A percentile compares a stretch with the other conserved stretches of the same genome.
Evolutionary conservation across 2,113 vertebrate genomes (phyloP).

Genomic region (Pristiophorus japonicus): DNA sequence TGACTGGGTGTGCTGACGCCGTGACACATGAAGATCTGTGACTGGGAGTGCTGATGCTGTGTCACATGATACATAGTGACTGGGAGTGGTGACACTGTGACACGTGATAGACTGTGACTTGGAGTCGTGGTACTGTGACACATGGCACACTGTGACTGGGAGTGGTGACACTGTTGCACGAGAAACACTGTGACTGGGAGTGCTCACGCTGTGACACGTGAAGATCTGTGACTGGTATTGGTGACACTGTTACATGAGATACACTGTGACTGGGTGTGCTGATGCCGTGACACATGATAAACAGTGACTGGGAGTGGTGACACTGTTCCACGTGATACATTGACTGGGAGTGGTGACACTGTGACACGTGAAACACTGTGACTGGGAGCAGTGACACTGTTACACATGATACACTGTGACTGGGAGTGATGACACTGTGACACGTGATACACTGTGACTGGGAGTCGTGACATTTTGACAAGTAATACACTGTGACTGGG

Average conservation of each 20-base stretch:
- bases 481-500: not conserved
- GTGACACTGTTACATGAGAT: not conserved
- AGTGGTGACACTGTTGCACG: not conserved
- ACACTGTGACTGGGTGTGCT: not conserved
- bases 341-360: not conserved
- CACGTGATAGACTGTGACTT: not conserved
- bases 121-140: not conserved
- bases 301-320: not conserved
- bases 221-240: too few relatives aligned
- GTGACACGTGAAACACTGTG: not conserved
- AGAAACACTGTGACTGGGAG: too few relatives aligned
- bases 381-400: not conserved
- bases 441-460: not conserved
- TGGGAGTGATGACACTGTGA: not conserved
- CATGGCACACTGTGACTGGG: too few relatives aligned
- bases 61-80: too few relatives aligned
- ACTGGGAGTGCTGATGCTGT: too few relatives aligned
- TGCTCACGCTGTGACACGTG: too few relatives aligned
- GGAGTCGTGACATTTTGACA: too few relatives aligned
- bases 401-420: not conserved
- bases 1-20: not conserved
- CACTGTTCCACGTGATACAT: not conserved
- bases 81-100: too few relatives aligned
- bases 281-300: not conserved
- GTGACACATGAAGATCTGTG: too few relatives aligned